Evolutionary conservation across 2,888 invertebrate genomes (phyloP).

Genomic region (Notodonta dromedarius): DNA sequence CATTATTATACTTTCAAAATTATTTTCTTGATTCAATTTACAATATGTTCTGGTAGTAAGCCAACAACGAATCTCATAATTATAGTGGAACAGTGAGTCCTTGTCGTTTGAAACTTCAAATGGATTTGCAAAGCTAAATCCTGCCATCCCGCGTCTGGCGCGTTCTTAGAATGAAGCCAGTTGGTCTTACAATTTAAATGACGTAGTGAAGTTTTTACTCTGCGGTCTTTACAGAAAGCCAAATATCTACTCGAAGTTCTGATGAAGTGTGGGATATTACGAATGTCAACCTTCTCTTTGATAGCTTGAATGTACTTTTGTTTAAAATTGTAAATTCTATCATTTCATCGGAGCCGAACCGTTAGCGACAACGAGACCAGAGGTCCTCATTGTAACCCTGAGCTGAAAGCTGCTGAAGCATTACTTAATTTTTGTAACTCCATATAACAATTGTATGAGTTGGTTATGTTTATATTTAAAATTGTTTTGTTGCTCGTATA

Average conservation of each 20-base stretch:
- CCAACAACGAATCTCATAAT: constrained; percentile 77
- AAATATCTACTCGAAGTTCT: constrained; percentile 10
- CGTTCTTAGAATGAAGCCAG: constrained; percentile 57
- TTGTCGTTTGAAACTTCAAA: constrained; percentile 50
- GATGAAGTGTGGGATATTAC: constrained; percentile 15
- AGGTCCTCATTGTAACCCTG: constrained; percentile 51
- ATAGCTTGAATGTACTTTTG: constrained; percentile 29
- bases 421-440: constrained; percentile 68
- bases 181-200: constrained; percentile 15
- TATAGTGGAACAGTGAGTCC: constrained; percentile 54
- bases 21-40: constrained; percentile 51
- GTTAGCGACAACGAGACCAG: constrained; percentile 33
- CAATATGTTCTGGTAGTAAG: constrained; percentile 44
- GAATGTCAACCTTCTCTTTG: constrained; percentile 15
- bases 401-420: constrained; percentile 72
- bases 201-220: constrained; percentile 15
- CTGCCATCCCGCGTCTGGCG: constrained; percentile 50
- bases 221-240: constrained; percentile 11
- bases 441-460: constrained; percentile 65
- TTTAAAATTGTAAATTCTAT: constrained; percentile 17
- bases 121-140: constrained; percentile 77
- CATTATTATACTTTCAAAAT: constrained; percentile 50
- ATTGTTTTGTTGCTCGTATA: constrained; percentile 62
- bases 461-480: constrained; percentile 65
- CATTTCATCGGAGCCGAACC: constrained; percentile 18